These are phyloP conservation scores for Platalea minor DNA, from an alignment of 2,797 vertebrate species.

Conservation along the genomic window DNA sequence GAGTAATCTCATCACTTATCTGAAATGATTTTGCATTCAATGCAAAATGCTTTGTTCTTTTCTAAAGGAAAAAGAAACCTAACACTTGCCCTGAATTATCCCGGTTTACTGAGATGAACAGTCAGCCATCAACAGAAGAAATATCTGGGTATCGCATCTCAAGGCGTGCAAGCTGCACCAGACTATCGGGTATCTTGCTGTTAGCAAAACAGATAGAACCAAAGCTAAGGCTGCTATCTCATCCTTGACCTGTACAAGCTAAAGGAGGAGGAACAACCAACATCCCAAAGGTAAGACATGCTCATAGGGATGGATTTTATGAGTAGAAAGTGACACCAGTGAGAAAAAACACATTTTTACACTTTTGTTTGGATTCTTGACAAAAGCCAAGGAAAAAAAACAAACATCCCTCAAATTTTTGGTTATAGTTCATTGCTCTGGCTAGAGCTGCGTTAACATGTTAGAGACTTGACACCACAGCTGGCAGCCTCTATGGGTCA, in stretches of 20 bases:
- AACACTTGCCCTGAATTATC: neutral
- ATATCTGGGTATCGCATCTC: neutral
- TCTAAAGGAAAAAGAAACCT: neutral
- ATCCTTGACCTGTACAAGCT: neutral
- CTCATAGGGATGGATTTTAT: neutral
- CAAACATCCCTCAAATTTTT: neutral
- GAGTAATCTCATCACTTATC: constrained; percentile 11
- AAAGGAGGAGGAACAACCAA: neutral
- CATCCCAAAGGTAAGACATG: neutral
- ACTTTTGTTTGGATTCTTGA: neutral
- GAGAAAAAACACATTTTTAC: neutral
- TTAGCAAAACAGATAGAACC: neutral
- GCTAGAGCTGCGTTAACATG: neutral
- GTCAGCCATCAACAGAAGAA: neutral
- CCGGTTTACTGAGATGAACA: neutral
- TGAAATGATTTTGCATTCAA: constrained; percentile 8
- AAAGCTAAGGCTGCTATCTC: neutral
- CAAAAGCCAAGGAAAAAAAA: neutral
- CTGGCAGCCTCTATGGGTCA: neutral
- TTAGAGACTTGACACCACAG: neutral
- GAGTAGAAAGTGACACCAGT: neutral
- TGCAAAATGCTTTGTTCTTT: constrained; percentile 3
- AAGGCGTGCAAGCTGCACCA: neutral
- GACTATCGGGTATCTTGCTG: neutral
- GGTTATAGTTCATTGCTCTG: neutral